Percentiles rank a stretch among this genome's conserved stretches.
Evolutionary conservation across 2,797 vertebrate species (phyloP).

Genomic region (Pterois miles): DNA sequence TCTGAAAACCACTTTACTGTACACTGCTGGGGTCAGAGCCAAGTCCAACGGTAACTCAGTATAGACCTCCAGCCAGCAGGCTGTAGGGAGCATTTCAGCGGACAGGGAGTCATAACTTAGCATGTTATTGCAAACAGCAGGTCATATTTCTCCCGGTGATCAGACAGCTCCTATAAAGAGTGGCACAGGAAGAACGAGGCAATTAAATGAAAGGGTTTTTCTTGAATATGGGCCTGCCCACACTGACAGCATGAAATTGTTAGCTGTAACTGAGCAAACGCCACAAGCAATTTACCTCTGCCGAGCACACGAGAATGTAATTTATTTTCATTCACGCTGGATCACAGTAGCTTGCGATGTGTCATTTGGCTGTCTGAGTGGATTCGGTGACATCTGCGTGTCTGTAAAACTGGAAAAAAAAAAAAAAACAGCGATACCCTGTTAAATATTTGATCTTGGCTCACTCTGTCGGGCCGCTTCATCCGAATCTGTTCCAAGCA

Average conservation of each 20-base stretch:
- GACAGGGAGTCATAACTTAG: constrained; percentile 52
- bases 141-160: constrained; percentile 61
- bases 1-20: constrained; percentile 29
- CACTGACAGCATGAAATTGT: constrained; percentile 70
- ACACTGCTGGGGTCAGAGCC: background rate
- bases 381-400: constrained; percentile 36
- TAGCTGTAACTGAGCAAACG: constrained; percentile 52
- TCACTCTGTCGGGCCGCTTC: constrained; percentile 11
- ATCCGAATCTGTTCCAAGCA: constrained; percentile 28
- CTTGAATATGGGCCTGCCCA: constrained; percentile 57
- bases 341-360: constrained; percentile 44
- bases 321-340: constrained; percentile 52
- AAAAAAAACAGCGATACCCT: constrained; percentile 28
- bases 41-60: constrained; percentile 28
- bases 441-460: constrained; percentile 43
- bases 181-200: constrained; percentile 35
- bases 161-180: constrained; percentile 39
- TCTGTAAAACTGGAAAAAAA: constrained; percentile 16
- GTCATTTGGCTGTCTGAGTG: constrained; percentile 37
- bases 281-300: constrained; percentile 54
- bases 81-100: constrained; percentile 38
- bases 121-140: constrained; percentile 51
- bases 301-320: constrained; percentile 34
- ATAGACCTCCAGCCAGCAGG: constrained; percentile 11
- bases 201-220: constrained; percentile 61